A percentile compares a stretch with the other conserved stretches of the same genome.
Conservation (phyloP, 2,797 vertebrate species). For the Geotria australis region DNA sequence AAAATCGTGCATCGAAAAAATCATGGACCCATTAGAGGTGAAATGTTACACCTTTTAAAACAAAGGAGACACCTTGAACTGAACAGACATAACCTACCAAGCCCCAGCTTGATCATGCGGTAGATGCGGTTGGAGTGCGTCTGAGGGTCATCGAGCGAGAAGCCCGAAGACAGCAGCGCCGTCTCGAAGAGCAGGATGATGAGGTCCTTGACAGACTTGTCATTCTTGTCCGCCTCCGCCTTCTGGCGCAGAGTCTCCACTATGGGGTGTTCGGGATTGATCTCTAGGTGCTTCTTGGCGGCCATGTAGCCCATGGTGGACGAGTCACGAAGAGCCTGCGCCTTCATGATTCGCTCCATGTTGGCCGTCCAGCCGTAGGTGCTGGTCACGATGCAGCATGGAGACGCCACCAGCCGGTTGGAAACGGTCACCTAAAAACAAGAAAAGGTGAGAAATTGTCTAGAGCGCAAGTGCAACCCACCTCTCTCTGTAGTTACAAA, state of each 20-base stretch:
- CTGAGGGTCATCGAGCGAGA: constrained; percentile 80
- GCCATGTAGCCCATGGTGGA: constrained; percentile 94
- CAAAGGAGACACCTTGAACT: too few species aligned
- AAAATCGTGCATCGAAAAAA: not conserved
- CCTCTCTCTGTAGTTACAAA: too few species aligned
- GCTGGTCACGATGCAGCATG: constrained; percentile 79
- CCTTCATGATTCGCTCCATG: constrained; percentile 93
- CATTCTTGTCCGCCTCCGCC: constrained; percentile 59
- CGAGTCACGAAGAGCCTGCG: constrained; percentile 63
- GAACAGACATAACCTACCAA: constrained; percentile 23
- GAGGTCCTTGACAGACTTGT: constrained; percentile 78
- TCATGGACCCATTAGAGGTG: not conserved
- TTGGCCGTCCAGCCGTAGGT: constrained; percentile 82
- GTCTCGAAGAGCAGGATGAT: constrained; percentile 75
- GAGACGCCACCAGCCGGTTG: constrained; percentile 60
- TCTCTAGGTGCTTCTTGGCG: constrained; percentile 82
- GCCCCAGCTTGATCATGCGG: constrained; percentile 76
- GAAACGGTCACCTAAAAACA: constrained; percentile 41
- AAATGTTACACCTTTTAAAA: not conserved
- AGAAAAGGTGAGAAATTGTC: too few species aligned
- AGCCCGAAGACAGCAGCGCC: constrained; percentile 60
- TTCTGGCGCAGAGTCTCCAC: constrained; percentile 59
- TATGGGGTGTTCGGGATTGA: constrained; percentile 67
- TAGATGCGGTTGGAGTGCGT: constrained; percentile 84
- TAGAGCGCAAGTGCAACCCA: too few species aligned